Evolutionary conservation across 2,888 invertebrate genomes (phyloP), one percentile per base, ranked within the genome.

Genomic region (Mythimna albipuncta): DNA sequence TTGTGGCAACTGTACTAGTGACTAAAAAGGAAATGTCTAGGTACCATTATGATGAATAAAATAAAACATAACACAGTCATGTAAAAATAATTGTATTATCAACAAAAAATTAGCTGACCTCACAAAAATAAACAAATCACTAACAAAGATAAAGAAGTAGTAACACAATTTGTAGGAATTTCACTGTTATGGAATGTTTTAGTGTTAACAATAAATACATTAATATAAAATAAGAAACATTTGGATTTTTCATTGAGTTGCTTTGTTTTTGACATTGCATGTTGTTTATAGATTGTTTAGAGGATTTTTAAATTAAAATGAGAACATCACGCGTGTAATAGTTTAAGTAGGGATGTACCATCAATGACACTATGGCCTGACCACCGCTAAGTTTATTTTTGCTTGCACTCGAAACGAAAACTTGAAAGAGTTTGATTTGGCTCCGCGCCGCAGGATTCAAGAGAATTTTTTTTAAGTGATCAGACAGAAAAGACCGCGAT

Each of bases 31-130:
- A 26, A 26, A 26, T 1, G 26, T 26, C 26, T 26, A 26, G 38
- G 38, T 38, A 38, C 38, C 9, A 38, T 38, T 13, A 44, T 13
- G 44, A 4, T 47, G 16, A 6, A 19, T 47, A 19, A 47, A 47
- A 82, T 77, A 75, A 81, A 79, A 81, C 64, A 0, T 19, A 19
- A 5, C 5, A 55, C 54, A 21, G 58, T 82, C 76, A 87, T 86
- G 82, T 85, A 85, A 87, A 87, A 87, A 87, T 85, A 87, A 87
- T 69, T 73, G 75, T 83, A 77, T 85, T 87, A 82, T 84, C 77
- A 88, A 87, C 84, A 79, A 71, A 87, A 87, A 80, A 77, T 75
- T 57, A 83, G 84, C 82, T 78, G 69, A 83, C 54, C 67, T 67
- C 71, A 83, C 68, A 79, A 55, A 69, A 35, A 67, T 74, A 69